Conservation (phyloP, 1,140 invertebrate species). For the Brachionus manjavacas region DNA sequence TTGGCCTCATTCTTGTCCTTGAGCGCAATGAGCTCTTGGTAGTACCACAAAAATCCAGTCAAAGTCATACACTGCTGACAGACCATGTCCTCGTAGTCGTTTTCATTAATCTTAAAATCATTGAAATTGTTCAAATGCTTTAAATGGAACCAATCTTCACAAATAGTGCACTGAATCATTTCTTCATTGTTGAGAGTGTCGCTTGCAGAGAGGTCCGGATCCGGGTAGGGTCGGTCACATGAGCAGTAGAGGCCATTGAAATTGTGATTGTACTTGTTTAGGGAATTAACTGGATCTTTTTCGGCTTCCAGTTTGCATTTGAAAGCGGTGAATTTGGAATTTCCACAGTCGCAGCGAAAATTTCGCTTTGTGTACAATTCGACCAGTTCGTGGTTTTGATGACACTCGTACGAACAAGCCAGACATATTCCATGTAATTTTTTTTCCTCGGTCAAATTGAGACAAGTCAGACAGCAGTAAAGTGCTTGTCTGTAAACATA, state of each 20-base stretch:
- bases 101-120: constrained; percentile 59
- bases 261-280: constrained; percentile 63
- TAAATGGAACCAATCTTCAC: constrained; percentile 93
- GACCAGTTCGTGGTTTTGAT: constrained; percentile 88
- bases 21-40: constrained; percentile 56
- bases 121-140: constrained; percentile 39
- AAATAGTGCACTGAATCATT: constrained; percentile 93
- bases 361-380: constrained; percentile 94
- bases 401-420: constrained; percentile 87
- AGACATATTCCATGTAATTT: constrained; percentile 64
- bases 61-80: constrained; percentile 65
- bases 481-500: constrained; percentile 86
- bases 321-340: constrained; percentile 68
- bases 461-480: constrained; percentile 87
- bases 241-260: constrained; percentile 86
- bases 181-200: constrained; percentile 66
- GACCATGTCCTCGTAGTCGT: constrained; percentile 70
- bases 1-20: neutral
- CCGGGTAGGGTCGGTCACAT: constrained; percentile 89
- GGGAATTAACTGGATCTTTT: constrained; percentile 48
- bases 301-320: constrained; percentile 36
- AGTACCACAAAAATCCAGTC: constrained; percentile 71
- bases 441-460: constrained; percentile 60
- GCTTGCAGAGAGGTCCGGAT: constrained; percentile 69
- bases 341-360: constrained; percentile 95